phyloP scores from a whole-genome alignment of 2,888 invertebrate species.

The Zygogramma bicolorata region DNA sequence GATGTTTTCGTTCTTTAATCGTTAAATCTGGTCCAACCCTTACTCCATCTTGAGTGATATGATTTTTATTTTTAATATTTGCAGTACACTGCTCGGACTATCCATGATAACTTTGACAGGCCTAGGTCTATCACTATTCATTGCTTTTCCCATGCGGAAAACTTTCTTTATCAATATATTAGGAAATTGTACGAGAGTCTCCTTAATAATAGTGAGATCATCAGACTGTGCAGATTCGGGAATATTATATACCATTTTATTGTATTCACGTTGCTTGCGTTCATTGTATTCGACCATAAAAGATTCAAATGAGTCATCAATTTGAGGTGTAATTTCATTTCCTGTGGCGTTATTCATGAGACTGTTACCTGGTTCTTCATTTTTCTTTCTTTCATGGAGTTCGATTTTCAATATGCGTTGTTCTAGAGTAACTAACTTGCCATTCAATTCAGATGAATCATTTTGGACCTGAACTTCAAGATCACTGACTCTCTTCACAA shows the following conservation, averaged over 20 bases:
- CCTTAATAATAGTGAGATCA: slow-evolving; percentile 7
- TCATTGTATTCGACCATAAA: slow-evolving; percentile 13
- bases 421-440: too few relatives aligned
- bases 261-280: slow-evolving; percentile 6
- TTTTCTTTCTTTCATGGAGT: slow-evolving; percentile 7
- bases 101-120: slow-evolving; percentile 9
- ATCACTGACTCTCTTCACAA: slow-evolving; percentile 10
- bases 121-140: slow-evolving; percentile 12
- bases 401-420: slow-evolving; percentile 9
- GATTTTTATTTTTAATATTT: slow-evolving; percentile 9
- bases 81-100: slow-evolving; percentile 6
- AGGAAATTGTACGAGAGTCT: slow-evolving; percentile 7
- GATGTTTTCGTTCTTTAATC: slow-evolving; percentile 12
- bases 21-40: slow-evolving; percentile 10
- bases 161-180: slow-evolving; percentile 8
- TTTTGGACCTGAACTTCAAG: slow-evolving; percentile 11
- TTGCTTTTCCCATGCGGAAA: background rate
- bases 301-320: background rate
- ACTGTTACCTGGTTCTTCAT: slow-evolving; percentile 11
- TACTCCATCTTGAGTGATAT: background rate
- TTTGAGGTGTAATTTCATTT: background rate
- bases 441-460: slow-evolving; percentile 16
- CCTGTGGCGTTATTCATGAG: background rate
- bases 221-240: slow-evolving; percentile 8
- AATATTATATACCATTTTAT: slow-evolving; percentile 9